A percentile compares a stretch with the other conserved stretches of the same genome.
phyloP scores from a whole-genome alignment of 64 coral and sea anemone genomes.

The Stichodactyla helianthus region DNA sequence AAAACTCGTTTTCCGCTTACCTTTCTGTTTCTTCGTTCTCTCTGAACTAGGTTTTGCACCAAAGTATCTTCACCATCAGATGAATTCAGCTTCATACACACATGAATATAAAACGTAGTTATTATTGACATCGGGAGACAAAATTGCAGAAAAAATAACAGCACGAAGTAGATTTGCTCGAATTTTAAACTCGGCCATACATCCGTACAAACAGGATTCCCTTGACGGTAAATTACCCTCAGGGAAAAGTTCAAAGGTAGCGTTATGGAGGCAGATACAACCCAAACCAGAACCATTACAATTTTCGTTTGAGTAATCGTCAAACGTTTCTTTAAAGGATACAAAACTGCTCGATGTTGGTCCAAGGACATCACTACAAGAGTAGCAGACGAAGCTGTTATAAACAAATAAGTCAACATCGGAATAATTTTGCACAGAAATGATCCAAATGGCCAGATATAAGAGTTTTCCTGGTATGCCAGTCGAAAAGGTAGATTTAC shows the following conservation, averaged over 20 bases:
- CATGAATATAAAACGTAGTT: constrained; percentile 41
- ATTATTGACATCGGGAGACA: constrained; percentile 66
- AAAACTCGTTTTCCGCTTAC: constrained; percentile 4
- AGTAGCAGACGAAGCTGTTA: constrained; percentile 77
- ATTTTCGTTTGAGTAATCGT: constrained; percentile 60
- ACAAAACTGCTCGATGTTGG: constrained; percentile 50
- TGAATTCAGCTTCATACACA: constrained; percentile 44
- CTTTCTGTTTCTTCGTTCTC: constrained; percentile 66
- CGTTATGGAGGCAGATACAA: constrained; percentile 45
- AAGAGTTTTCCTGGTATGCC: constrained; percentile 88
- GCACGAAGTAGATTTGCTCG: constrained; percentile 65
- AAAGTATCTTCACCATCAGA: constrained; percentile 7
- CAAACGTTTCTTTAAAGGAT: constrained; percentile 42
- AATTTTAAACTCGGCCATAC: constrained; percentile 69
- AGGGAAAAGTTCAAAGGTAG: constrained; percentile 78
- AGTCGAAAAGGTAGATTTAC: constrained; percentile 81
- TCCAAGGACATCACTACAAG: constrained; percentile 61
- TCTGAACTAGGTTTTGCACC: not conserved
- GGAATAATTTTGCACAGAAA: constrained; percentile 85
- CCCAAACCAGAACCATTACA: constrained; percentile 48
- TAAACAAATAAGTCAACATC: constrained; percentile 68
- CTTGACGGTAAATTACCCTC: constrained; percentile 11
- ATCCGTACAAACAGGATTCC: constrained; percentile 63
- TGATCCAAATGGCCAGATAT: constrained; percentile 78
- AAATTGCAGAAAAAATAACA: constrained; percentile 72